phyloP scores from a whole-genome alignment of 2,888 invertebrate genomes.

The Thera britannica region DNA sequence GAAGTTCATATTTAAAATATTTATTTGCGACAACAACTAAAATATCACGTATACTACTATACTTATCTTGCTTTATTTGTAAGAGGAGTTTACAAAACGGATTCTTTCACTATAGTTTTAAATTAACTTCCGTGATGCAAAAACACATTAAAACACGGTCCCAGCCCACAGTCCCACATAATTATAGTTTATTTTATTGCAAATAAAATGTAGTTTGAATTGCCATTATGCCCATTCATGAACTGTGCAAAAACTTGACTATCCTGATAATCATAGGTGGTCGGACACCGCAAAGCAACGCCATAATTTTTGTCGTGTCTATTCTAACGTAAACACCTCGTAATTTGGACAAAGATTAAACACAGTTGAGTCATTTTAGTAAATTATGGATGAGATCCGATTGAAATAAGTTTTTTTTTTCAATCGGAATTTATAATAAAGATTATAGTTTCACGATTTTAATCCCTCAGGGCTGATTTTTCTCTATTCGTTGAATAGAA shows the following conservation, averaged over 20 bases:
- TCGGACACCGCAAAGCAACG: constrained; percentile 64
- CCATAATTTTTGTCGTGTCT: constrained; percentile 74
- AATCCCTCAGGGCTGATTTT: too few species aligned
- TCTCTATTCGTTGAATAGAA: too few species aligned
- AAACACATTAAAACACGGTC: constrained; percentile 9
- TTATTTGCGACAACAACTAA: too few species aligned
- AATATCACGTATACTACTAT: too few species aligned
- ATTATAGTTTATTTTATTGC: constrained; percentile 47
- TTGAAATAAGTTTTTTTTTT: too few species aligned
- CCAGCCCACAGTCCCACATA: constrained; percentile 24
- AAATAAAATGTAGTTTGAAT: constrained; percentile 61
- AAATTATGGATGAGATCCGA: too few species aligned
- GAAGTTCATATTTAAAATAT: too few species aligned
- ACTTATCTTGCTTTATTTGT: too few species aligned
- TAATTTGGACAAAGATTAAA: constrained; percentile 60
- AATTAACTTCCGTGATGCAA: constrained; percentile 12
- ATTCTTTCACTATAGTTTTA: not conserved
- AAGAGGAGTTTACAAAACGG: not conserved
- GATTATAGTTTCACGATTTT: too few species aligned
- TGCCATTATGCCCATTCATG: constrained; percentile 68
- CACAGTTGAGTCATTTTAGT: constrained; percentile 11
- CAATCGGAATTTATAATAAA: too few species aligned
- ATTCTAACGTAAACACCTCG: constrained; percentile 72
- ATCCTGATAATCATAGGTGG: constrained; percentile 71
- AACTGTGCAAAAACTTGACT: constrained; percentile 70